Base-by-base conservation (phyloP, 2,797 vertebrate species). In the Gouania willdenowi region DNA sequence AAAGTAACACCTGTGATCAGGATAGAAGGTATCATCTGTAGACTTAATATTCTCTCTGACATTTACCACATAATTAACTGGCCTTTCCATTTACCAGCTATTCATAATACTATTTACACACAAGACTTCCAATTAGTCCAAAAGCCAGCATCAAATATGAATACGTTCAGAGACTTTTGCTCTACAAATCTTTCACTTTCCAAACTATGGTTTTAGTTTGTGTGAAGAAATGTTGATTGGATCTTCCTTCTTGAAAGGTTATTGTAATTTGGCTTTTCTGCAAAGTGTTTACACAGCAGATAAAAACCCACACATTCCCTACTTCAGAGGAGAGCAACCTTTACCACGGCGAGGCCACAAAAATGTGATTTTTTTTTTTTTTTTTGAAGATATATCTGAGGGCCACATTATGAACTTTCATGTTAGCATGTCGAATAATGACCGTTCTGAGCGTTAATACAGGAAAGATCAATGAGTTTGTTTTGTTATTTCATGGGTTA, bases 41-140 rank as follows among this genome's bases (percentile, higher is more conserved):
- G 79, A 62, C 56, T 74, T 75, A 6, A 67, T 81, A 81, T 81
- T 69, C 66, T 52, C 28, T n/a, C 72, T 79, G 77, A 76, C 81
- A 82, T 86, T 86, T 83, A 68, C 58, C 62, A 42, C 54, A 65
- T 83, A 81, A 82, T 86, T 76, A 79, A 79, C 67, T 71, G 69
- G 59, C 67, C 71, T 80, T 81, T 81, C 75, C 66, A 62, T 72
- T 81, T 59, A 52, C 26, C 9, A 46, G 34, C 52, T 62, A 49
- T 41, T 47, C 57, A 50, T 38, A 45, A 47, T 19, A n/a, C n/a
- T n/a, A 14, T 56, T 41, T 62, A 42, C 41, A 26, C 41, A 21
- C 12, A 4, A 41, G 35, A 43, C 52, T 55, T 39, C 39, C 67
- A 70, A 78, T 74, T 69, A 58, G 47, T 53, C 38, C 34, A 66